Evolutionary conservation across 2,888 invertebrate species (phyloP), one percentile per base, ranked within the genome.

Genomic region (Napeogenes inachia): DNA sequence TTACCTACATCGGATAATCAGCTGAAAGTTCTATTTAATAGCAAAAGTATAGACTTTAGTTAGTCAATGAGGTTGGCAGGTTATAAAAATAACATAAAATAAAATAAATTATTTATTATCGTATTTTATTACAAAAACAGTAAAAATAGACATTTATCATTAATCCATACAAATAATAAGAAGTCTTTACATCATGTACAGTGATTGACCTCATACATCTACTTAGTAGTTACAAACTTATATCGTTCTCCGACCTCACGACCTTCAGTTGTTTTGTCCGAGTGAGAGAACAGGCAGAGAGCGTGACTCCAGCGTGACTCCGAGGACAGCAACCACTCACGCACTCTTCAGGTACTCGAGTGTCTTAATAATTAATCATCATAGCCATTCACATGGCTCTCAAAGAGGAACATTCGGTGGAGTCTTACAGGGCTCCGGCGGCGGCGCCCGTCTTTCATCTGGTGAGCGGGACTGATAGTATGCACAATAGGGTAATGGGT

Each of bases 401-500:
- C 89, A 90, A 63, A 89, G 85, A 58, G 89, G 90, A 73, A 89
- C 86, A 68, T 88, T 88, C 2, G 90, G 89, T 45, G 90, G 90
- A 60, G 89, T 92, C 87, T 83, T 92, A 88, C 84, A 92, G 73
- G 85, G 92, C 84, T 87, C 92, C 75, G 83, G 89, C 63, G 84
- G 89, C 69, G 84, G 91, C 75, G 80, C 83, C 78, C 82, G 85
- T 75, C 81, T 80, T 68, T 84, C 85, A 38, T 81, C 85, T 50
- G 96, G 95, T 72, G 94, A 80, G 75, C 96, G 94, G 72, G 96
- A 93, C 78, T 95, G 95, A 83, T 96, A 96, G 79, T 95, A 96
- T 3, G 95, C 96, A 76, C 95, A 96, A 78, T 96, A 96, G 0
- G 96, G 96, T 72, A 96, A 79, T 4, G 96, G 96, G 77, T 96